These are phyloP conservation scores for Zaprionus kolodkinae DNA, from an alignment of 1,140 invertebrate species.

Conservation along the genomic window DNA sequence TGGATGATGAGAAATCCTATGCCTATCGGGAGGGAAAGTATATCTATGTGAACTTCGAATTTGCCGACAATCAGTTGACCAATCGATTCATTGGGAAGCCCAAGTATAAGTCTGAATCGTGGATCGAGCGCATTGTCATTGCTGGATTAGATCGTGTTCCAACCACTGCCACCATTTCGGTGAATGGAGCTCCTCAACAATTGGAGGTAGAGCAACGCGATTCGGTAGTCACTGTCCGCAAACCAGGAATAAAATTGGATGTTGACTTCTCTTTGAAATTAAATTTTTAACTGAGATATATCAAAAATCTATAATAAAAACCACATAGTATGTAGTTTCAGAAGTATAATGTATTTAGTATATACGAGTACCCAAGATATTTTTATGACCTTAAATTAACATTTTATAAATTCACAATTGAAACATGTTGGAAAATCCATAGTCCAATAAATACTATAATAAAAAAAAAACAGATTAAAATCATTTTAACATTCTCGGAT, in stretches of 20 bases:
- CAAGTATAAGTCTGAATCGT: constrained; percentile 90
- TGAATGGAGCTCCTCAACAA: constrained; percentile 58
- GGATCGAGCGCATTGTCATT: constrained; percentile 94
- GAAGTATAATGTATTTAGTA: neutral
- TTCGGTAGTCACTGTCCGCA: constrained; percentile 90
- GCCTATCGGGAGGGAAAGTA: constrained; percentile 94
- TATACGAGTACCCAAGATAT: neutral
- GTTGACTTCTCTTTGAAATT: constrained; percentile 92
- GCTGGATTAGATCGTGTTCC: constrained; percentile 89
- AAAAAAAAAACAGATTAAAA: neutral
- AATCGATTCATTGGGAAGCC: constrained; percentile 87
- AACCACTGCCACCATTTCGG: constrained; percentile 85
- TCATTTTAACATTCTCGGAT: too few relatives aligned
- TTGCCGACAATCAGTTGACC: constrained; percentile 88
- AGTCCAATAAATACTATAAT: neutral
- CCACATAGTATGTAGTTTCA: neutral
- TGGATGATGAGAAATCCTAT: constrained; percentile 96
- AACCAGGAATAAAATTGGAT: constrained; percentile 92
- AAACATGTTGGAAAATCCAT: neutral
- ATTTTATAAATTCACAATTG: neutral
- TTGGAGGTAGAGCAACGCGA: constrained; percentile 65
- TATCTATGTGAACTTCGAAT: constrained; percentile 89
- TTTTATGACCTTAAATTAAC: neutral
- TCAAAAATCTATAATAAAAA: neutral
- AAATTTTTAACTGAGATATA: constrained; percentile 68